A percentile compares a stretch with the other conserved stretches of the same genome.
Conservation (phyloP, 1,140 invertebrate genomes). For the Maniola jurtina region DNA sequence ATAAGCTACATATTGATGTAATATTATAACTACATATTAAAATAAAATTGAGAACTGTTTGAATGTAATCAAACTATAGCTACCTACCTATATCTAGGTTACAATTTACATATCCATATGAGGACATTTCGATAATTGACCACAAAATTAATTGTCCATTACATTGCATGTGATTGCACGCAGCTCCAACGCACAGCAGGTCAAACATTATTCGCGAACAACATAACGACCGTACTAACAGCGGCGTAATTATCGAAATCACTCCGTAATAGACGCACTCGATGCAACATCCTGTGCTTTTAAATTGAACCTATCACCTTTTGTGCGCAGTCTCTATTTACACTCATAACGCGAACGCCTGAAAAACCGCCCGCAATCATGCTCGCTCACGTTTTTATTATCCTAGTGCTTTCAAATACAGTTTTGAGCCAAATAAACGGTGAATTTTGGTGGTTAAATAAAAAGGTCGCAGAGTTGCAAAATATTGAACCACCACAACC, state of each 20-base stretch:
- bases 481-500: conserved; percentile 41
- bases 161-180: conserved; percentile 40
- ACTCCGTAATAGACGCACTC: conserved; percentile 46
- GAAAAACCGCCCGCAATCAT: conserved; percentile 38
- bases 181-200: conserved; percentile 28
- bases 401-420: conserved; percentile 36
- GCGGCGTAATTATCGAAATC: conserved; percentile 46
- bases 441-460: conserved; percentile 69
- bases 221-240: conserved; percentile 41
- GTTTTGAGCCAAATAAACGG: conserved; percentile 56
- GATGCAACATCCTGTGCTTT: conserved; percentile 49
- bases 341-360: conserved; percentile 28
- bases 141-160: conserved; percentile 45
- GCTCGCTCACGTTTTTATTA: conserved; percentile 37
- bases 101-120: conserved; percentile 1
- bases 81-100: conserved; percentile 15
- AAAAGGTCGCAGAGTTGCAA: conserved; percentile 48
- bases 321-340: conserved; percentile 34
- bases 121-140: conserved; percentile 38
- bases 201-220: conserved; percentile 43
- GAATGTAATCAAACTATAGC: conserved; percentile 14
- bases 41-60: conserved; percentile 2
- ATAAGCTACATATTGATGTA: too few species aligned
- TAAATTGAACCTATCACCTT: conserved; percentile 40
- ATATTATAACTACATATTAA: too few species aligned